Conservation (phyloP, 2,797 vertebrate species). For the Brotula barbata region DNA sequence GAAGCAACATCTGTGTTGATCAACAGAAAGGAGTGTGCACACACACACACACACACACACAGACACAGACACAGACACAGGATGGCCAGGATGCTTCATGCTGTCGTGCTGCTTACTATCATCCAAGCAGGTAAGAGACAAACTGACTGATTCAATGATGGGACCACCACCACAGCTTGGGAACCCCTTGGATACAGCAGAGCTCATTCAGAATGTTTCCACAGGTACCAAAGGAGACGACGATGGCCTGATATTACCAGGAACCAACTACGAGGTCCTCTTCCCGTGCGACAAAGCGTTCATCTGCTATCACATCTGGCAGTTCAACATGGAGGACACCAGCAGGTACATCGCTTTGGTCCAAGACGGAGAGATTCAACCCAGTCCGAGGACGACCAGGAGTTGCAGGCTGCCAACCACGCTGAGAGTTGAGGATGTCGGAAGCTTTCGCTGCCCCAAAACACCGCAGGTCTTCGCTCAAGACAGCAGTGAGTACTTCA, state of each 20-base stretch:
- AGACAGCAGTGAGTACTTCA: conserved; percentile 18
- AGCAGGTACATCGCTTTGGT: conserved; percentile 10
- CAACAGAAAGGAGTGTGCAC: background rate
- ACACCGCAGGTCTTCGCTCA: background rate
- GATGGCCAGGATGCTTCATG: conserved; percentile 20
- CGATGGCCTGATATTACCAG: background rate
- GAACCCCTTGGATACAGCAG: too few relatives aligned
- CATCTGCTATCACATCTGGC: conserved; percentile 47
- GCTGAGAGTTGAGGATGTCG: conserved; percentile 7
- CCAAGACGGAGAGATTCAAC: conserved; percentile 29
- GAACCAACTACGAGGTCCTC: background rate
- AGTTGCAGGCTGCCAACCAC: conserved; percentile 30
- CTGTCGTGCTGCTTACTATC: conserved; percentile 9
- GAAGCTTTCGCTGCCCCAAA: conserved; percentile 15
- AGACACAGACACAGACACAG: background rate
- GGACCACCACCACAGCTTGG: background rate
- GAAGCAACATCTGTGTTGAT: conserved; percentile 36
- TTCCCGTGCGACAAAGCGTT: conserved; percentile 14
- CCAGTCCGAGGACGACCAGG: background rate
- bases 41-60: background rate
- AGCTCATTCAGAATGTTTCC: background rate
- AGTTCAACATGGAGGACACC: rapidly evolving
- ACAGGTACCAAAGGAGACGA: conserved; percentile 22
- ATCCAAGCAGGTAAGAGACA: conserved; percentile 33
- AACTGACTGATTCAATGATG: background rate